phyloP scores from a whole-genome alignment of 2,113 vertebrate species.

The Sylvia atricapilla region DNA sequence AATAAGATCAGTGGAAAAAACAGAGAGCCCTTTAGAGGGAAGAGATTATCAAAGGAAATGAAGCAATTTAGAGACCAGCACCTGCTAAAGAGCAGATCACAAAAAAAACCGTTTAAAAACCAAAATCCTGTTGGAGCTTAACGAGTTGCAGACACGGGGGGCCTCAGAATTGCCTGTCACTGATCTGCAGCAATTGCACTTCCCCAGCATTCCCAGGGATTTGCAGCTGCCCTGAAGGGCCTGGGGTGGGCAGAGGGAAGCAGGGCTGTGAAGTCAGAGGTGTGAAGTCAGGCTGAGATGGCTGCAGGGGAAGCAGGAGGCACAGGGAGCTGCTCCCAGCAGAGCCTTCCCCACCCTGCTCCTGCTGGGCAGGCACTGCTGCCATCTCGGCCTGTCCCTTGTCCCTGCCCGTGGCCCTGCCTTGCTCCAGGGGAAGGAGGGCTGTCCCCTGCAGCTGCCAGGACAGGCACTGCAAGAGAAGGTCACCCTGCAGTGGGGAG shows the following conservation, averaged over 20 bases:
- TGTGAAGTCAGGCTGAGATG: rapidly evolving
- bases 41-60: neutral
- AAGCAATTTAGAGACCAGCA: neutral
- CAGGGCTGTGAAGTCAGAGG: neutral
- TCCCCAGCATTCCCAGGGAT: rapidly evolving
- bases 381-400: too few relatives aligned
- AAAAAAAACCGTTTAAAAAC: neutral
- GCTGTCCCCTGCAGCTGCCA: neutral
- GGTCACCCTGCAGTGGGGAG: neutral
- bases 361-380: rapidly evolving
- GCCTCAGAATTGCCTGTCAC: neutral
- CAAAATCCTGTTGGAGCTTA: neutral
- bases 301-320: neutral
- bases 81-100: neutral
- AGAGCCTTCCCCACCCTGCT: neutral
- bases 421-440: neutral
- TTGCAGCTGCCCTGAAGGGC: rapidly evolving
- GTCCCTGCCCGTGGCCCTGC: too few relatives aligned
- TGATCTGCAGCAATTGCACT: rapidly evolving
- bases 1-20: neutral
- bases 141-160: neutral
- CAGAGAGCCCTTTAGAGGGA: neutral
- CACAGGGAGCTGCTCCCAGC: neutral
- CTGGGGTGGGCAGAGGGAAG: neutral
- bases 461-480: neutral